Conservation (phyloP, 2,888 invertebrate genomes). For the Automeris io region DNA sequence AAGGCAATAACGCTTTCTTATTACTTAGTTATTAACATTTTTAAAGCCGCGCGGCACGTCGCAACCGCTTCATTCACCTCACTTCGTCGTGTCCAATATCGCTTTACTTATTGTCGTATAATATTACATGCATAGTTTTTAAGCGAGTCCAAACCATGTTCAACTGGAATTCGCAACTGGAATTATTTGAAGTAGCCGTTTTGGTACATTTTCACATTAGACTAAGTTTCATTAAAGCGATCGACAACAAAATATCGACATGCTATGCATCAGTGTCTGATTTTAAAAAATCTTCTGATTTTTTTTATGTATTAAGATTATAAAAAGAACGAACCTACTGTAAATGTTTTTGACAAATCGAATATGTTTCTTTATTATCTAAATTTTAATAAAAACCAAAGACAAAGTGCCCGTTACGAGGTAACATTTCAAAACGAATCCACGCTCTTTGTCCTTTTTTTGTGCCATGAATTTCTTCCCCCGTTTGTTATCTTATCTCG, state of each 20-base stretch:
- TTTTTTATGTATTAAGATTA: background rate
- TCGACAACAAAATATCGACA: too few species aligned
- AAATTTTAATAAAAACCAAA: slow-evolving; percentile 28
- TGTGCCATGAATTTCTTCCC: slow-evolving; percentile 33
- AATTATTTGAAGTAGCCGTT: too few species aligned
- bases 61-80: background rate
- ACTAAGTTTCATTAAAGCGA: too few species aligned
- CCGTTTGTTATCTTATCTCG: background rate
- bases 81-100: slow-evolving; percentile 16
- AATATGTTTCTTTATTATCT: background rate
- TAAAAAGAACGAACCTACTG: background rate
- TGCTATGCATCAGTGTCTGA: too few species aligned
- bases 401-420: slow-evolving; percentile 37
- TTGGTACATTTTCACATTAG: too few species aligned
- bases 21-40: background rate
- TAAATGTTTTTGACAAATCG: background rate
- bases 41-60: background rate
- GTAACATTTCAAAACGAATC: slow-evolving; percentile 49
- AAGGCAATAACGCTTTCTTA: background rate
- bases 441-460: slow-evolving; percentile 32
- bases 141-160: slow-evolving; percentile 37
- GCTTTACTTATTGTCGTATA: slow-evolving; percentile 49
- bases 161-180: slow-evolving; percentile 52
- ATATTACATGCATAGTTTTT: slow-evolving; percentile 44
- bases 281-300: background rate